A percentile compares a stretch with the other conserved stretches of the same genome.
Conservation (phyloP, 2,888 invertebrate species). For the Phasia obesa region DNA sequence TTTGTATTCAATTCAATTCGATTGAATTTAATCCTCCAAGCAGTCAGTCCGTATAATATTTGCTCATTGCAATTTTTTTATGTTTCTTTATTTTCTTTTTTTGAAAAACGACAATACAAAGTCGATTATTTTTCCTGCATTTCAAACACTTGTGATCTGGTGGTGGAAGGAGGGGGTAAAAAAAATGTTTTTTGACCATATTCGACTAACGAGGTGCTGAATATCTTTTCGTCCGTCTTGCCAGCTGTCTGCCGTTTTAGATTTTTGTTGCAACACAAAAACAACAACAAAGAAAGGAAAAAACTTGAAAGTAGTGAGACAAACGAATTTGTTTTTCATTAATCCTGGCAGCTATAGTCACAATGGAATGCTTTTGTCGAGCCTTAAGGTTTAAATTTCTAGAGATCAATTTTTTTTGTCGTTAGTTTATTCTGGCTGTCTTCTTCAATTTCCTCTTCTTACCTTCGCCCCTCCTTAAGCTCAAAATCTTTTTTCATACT, state of each 20-base stretch:
- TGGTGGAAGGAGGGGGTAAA: neutral
- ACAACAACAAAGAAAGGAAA: neutral
- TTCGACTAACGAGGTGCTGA: conserved; percentile 79
- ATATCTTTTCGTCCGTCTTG: conserved; percentile 61
- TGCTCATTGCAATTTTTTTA: conserved; percentile 51
- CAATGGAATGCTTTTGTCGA: conserved; percentile 69
- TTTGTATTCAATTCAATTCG: conserved; percentile 71
- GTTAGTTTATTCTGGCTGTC: conserved; percentile 2
- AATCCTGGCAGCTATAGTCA: conserved; percentile 76
- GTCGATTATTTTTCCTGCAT: conserved; percentile 69
- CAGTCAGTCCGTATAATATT: conserved; percentile 63
- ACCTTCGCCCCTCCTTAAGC: conserved; percentile 1
- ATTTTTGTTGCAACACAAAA: neutral
- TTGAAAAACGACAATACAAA: conserved; percentile 52
- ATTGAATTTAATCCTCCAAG: conserved; percentile 70
- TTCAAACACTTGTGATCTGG: conserved; percentile 67
- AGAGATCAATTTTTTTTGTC: conserved; percentile 53
- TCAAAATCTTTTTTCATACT: neutral
- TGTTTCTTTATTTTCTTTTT: neutral
- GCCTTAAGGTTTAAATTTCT: conserved; percentile 66
- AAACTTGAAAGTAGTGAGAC: conserved; percentile 71
- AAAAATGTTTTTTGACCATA: conserved; percentile 70
- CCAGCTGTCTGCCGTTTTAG: conserved; percentile 36
- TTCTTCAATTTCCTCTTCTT: conserved; percentile 38
- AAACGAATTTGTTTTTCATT: conserved; percentile 75